Conservation (phyloP, 2,888 invertebrate genomes). For the Rhagonycha lutea region DNA sequence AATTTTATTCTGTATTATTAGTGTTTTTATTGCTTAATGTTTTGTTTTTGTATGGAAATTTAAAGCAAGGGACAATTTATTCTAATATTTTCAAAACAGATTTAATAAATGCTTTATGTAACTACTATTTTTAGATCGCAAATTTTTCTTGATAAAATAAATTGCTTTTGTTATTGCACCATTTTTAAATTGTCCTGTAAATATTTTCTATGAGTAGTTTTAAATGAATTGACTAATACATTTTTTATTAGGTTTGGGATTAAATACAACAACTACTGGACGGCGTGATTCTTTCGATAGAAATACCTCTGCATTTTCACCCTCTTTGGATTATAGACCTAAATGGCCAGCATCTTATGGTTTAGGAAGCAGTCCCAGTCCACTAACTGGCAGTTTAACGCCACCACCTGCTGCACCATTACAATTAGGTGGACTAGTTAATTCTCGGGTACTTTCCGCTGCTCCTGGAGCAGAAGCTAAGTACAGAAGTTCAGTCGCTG, state of each 20-base stretch:
- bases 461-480: constrained; percentile 94
- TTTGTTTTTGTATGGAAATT: neutral
- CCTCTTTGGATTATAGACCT: constrained; percentile 71
- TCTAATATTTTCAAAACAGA: neutral
- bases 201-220: neutral
- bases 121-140: neutral
- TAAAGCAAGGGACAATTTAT: neutral
- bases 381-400: constrained; percentile 62
- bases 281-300: constrained; percentile 80
- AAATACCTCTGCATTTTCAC: constrained; percentile 76
- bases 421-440: constrained; percentile 72
- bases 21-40: neutral
- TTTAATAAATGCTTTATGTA: neutral
- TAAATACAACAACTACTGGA: constrained; percentile 69
- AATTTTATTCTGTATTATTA: neutral
- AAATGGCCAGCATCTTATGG: constrained; percentile 64
- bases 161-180: neutral
- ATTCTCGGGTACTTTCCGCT: constrained; percentile 64
- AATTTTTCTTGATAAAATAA: neutral
- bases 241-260: constrained; percentile 59
- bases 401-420: constrained; percentile 71
- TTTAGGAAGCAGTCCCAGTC: constrained; percentile 59
- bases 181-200: neutral
- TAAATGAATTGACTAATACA: neutral
- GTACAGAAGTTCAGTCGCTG: constrained; percentile 72